Base-by-base conservation (phyloP, 2,888 invertebrate species). In the Ferdinandea cuprea region DNA sequence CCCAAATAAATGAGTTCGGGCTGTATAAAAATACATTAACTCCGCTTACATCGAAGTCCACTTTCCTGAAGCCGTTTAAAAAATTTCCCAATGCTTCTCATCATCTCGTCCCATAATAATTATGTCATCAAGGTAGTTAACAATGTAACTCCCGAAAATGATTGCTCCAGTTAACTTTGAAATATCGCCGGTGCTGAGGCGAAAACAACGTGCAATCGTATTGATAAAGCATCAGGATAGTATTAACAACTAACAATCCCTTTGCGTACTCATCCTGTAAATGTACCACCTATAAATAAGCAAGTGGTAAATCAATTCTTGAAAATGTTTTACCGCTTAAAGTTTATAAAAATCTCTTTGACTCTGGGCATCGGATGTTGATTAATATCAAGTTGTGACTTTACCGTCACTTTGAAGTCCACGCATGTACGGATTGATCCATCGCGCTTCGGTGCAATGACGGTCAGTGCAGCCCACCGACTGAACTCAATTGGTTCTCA, bases 381-480 rank as follows among this genome's bases (percentile, higher is more conserved):
- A 50, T 87, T 87, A 13, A 86, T 83, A 7, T 85, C 72, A 35
- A 87, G 85, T 25, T 84, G 66, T 4, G 85, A 73, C 68, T 88
- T 88, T 37, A 87, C 44, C 5, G 86, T 85, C 6, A 86, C 54
- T 59, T 86, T 86, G n/a, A 85, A 86, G 30, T 86, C 85, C n/a
- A 76, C 85, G 30, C 85, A 87, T 19, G 85, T 86, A n/a, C n/a
- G n/a, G n/a, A n/a, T n/a, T n/a, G n/a, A 37, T 87, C 85, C 86
- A 73, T 87, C 79, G 2, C 84, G 78, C 61, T 89, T 89, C 15
- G 86, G 66, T n/a, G 88, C 86, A n/a, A 87, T 86, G 3, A 89
- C 88, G 3, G 88, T 86, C 1, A 88, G 88, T n/a, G 88, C 87
- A 6, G 87, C 88, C 87, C 88, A 89, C 8, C 81, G n/a, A 84